Conservation (phyloP, 2,113 vertebrate species). For the Thamnaconus septentrionalis region DNA sequence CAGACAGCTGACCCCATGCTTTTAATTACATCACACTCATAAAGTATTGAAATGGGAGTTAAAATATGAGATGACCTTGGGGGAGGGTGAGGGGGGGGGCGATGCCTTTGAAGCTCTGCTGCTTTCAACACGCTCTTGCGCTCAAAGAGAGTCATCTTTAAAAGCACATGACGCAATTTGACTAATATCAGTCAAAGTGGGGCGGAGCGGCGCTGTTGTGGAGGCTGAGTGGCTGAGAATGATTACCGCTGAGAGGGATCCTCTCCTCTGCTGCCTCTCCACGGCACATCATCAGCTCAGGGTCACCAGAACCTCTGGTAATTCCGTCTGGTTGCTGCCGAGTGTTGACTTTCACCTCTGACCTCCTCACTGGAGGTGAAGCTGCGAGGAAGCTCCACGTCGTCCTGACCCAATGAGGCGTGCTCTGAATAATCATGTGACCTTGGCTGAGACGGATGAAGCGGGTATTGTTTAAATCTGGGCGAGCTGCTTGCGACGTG, state of each 20-base stretch:
- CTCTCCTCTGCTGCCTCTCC: conserved; percentile 6
- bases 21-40: conserved; percentile 48
- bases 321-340: neutral
- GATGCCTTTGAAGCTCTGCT: conserved; percentile 44
- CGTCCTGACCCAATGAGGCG: too few relatives aligned
- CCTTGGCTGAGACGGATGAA: too few relatives aligned
- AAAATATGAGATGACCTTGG: conserved; percentile 54
- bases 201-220: conserved; percentile 24
- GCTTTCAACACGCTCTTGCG: conserved; percentile 42
- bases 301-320: neutral
- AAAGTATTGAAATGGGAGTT: conserved; percentile 47
- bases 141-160: conserved; percentile 60
- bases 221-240: too few relatives aligned
- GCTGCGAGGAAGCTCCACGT: too few relatives aligned
- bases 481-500: too few relatives aligned
- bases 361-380: conserved; percentile 5
- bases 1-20: conserved; percentile 25
- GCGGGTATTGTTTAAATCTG: too few relatives aligned
- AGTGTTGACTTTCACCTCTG: conserved; percentile 38
- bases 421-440: too few relatives aligned
- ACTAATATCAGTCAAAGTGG: conserved; percentile 46
- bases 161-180: conserved; percentile 59
- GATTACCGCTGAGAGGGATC: neutral
- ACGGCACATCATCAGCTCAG: conserved; percentile 18
- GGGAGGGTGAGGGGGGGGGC: conserved; percentile 2